phyloP scores from a whole-genome alignment of 2,797 vertebrate species.

The Cossypha caffra region DNA sequence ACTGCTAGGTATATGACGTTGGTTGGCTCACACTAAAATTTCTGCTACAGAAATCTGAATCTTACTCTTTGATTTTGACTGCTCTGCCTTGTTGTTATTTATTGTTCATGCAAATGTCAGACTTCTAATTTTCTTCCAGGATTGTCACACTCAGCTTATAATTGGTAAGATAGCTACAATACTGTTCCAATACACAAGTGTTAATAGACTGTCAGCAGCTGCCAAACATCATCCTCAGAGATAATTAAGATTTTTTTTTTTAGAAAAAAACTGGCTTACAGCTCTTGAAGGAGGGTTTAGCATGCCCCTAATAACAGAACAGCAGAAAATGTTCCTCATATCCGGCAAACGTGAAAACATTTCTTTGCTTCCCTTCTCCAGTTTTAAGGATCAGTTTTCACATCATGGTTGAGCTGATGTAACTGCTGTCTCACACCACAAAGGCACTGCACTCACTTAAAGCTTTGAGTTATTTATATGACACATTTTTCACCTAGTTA shows the following conservation, averaged over 20 bases:
- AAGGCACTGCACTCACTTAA: background rate
- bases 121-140: background rate
- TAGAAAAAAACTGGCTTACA: background rate
- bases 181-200: background rate
- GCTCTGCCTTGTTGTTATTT: background rate
- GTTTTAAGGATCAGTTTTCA: background rate
- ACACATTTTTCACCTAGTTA: background rate
- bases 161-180: background rate
- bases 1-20: rapidly evolving
- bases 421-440: background rate
- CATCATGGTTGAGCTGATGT: background rate
- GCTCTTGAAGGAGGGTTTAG: background rate
- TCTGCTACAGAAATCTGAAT: background rate
- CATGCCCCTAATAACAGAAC: background rate
- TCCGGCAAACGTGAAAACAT: background rate
- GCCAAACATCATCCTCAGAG: background rate
- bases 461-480: background rate
- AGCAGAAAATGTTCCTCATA: background rate
- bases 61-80: background rate
- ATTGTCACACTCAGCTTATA: background rate
- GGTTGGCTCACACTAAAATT: background rate
- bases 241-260: background rate
- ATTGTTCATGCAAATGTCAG: background rate
- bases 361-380: background rate
- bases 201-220: background rate